Evolutionary conservation across 2,113 vertebrate species (phyloP).

Genomic region (Ahaetulla prasina): DNA sequence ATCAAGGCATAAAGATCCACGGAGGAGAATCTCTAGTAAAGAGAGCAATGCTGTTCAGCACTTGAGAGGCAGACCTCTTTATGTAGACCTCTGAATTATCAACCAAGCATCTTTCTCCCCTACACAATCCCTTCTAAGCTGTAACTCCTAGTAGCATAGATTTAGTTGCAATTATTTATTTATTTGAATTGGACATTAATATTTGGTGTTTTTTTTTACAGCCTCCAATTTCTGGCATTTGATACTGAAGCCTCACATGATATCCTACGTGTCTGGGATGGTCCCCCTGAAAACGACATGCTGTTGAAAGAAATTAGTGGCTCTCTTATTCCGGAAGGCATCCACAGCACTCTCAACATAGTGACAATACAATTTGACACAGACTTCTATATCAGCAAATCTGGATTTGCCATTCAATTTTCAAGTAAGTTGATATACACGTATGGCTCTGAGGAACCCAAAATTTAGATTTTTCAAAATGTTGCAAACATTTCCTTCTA

Average conservation of each 20-base stretch:
- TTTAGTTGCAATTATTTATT: too few species aligned
- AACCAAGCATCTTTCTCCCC: not conserved
- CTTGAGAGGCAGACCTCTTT: not conserved
- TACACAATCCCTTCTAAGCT: not conserved
- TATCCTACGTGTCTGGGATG: conserved; percentile 95
- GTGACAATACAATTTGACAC: conserved; percentile 97
- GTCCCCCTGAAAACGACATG: conserved; percentile 96
- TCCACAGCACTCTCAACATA: conserved; percentile 93
- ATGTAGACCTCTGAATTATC: not conserved
- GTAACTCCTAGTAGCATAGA: not conserved
- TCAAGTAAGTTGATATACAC: conserved; percentile 82
- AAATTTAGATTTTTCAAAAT: not conserved
- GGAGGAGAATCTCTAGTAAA: not conserved
- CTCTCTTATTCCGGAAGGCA: conserved; percentile 90
- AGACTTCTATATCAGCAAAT: conserved; percentile 99
- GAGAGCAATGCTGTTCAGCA: not conserved
- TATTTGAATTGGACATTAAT: too few species aligned
- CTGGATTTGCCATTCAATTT: conserved; percentile 96
- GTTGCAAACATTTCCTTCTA: not conserved
- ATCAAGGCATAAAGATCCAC: not conserved
- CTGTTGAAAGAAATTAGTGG: conserved; percentile 92
- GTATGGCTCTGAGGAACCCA: not conserved
- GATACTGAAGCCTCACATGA: conserved; percentile 98
- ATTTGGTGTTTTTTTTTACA: conserved; percentile 53
- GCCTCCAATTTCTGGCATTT: conserved; percentile 94